phyloP scores from a whole-genome alignment of 2,888 invertebrate genomes.

The Pseudolycoriella hygida region DNA sequence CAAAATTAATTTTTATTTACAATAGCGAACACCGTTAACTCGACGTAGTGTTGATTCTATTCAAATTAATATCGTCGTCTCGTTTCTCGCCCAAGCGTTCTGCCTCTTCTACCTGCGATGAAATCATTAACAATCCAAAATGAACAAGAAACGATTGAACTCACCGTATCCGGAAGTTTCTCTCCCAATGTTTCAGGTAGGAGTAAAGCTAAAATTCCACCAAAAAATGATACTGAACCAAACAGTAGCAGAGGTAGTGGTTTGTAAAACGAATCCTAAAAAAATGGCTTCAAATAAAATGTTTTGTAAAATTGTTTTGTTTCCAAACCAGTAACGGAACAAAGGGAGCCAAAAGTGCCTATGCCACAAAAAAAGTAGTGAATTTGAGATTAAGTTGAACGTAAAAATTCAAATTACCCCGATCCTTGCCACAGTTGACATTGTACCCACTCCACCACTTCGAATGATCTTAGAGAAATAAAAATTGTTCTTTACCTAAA shows the following conservation, averaged over 20 bases:
- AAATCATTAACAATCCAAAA: background rate
- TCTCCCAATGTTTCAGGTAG: slow-evolving; percentile 43
- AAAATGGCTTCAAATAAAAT: slow-evolving; percentile 3
- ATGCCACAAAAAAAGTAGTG: no score
- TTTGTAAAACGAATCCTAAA: slow-evolving; percentile 32
- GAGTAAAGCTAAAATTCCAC: slow-evolving; percentile 34
- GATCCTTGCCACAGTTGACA: slow-evolving; percentile 38
- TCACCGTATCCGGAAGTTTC: slow-evolving; percentile 41
- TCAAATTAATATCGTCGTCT: no score
- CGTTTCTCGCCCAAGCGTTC: slow-evolving; percentile 8
- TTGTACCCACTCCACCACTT: slow-evolving; percentile 39
- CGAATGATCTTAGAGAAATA: slow-evolving; percentile 25
- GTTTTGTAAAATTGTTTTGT: no score
- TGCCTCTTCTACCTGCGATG: slow-evolving; percentile 13
- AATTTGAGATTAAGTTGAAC: no score
- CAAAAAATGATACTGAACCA: slow-evolving; percentile 32
- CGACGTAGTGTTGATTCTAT: no score
- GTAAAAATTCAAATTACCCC: slow-evolving; percentile 18
- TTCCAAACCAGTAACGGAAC: slow-evolving; percentile 38
- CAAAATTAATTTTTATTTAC: no score
- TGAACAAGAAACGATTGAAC: slow-evolving; percentile 1
- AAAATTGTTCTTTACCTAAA: slow-evolving; percentile 7
- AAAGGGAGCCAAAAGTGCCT: slow-evolving; percentile 40
- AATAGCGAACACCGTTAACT: no score
- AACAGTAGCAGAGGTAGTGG: slow-evolving; percentile 35